Evolutionary conservation across 1,140 invertebrate genomes (phyloP).

Genomic region (Coelopa frigida): DNA sequence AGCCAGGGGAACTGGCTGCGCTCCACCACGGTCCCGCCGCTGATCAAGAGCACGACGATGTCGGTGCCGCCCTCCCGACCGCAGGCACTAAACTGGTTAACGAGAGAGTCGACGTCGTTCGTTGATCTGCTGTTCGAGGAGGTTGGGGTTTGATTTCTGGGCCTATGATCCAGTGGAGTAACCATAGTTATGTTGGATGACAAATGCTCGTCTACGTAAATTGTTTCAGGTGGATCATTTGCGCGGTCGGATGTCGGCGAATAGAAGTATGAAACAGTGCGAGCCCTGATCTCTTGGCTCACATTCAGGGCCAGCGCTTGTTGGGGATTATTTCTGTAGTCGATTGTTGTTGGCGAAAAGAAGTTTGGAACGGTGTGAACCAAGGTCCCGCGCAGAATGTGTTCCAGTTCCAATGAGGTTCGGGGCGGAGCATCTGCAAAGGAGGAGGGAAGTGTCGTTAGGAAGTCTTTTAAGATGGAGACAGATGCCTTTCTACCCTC

Average conservation of each 20-base stretch:
- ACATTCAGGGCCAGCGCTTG: background rate
- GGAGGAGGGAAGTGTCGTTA: background rate
- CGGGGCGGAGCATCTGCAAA: slow-evolving; percentile 12
- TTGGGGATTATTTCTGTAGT: background rate
- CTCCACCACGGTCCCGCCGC: slow-evolving; percentile 50
- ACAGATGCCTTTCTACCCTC: slow-evolving; percentile 6
- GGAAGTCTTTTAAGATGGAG: background rate
- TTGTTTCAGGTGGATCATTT: no score
- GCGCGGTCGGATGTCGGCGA: no score
- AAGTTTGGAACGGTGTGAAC: background rate
- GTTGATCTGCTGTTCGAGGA: background rate
- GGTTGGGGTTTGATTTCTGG: background rate
- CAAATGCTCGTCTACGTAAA: no score
- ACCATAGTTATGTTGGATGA: background rate
- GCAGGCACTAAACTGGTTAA: no score
- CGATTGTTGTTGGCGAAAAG: background rate
- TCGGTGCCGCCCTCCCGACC: slow-evolving; percentile 1
- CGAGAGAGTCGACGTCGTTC: background rate
- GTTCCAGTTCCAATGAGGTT: slow-evolving; percentile 6
- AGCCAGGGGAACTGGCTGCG: slow-evolving; percentile 64
- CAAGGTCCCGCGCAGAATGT: slow-evolving; percentile 3
- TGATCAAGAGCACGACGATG: slow-evolving; percentile 11
- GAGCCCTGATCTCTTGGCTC: background rate
- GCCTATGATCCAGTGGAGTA: background rate
- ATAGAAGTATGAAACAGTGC: no score